These are phyloP conservation scores for Rhyacophila brunnea DNA, from an alignment of 1,140 invertebrate species.

Conservation along the genomic window DNA sequence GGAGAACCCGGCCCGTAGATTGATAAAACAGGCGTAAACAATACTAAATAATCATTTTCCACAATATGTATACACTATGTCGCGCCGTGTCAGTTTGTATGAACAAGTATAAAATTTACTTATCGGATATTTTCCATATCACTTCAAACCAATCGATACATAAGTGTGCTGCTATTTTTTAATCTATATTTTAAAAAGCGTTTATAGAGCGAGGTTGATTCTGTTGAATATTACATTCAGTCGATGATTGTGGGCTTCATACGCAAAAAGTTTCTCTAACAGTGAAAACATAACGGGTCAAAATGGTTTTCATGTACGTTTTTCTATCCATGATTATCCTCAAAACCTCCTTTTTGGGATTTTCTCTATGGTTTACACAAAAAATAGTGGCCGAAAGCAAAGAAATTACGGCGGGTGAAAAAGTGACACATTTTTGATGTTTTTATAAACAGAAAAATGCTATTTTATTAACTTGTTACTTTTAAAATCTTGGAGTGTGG, in stretches of 20 bases:
- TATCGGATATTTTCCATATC: too few relatives aligned
- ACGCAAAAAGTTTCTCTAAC: not conserved
- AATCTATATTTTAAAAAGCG: not conserved
- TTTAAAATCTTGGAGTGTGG: too few relatives aligned
- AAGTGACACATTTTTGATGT: slow-evolving; percentile 11
- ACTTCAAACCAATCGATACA: not conserved
- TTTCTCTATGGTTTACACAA: slow-evolving; percentile 17
- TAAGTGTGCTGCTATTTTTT: not conserved
- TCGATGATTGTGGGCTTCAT: not conserved
- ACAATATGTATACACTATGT: too few relatives aligned
- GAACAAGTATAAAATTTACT: too few relatives aligned
- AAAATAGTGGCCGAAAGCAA: not conserved
- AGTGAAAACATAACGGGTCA: not conserved
- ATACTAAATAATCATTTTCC: too few relatives aligned
- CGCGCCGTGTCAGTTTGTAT: too few relatives aligned
- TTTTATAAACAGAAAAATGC: too few relatives aligned
- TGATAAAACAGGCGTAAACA: too few relatives aligned
- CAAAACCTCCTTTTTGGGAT: slow-evolving; percentile 6
- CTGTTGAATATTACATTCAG: not conserved
- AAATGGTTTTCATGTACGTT: slow-evolving; percentile 14
- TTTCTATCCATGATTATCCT: slow-evolving; percentile 12
- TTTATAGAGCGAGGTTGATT: not conserved
- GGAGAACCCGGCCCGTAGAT: too few relatives aligned
- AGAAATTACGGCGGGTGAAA: not conserved
- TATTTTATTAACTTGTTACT: too few relatives aligned